Evolutionary conservation across 2,113 vertebrate genomes (phyloP).

Genomic region (Ursus arctos): DNA sequence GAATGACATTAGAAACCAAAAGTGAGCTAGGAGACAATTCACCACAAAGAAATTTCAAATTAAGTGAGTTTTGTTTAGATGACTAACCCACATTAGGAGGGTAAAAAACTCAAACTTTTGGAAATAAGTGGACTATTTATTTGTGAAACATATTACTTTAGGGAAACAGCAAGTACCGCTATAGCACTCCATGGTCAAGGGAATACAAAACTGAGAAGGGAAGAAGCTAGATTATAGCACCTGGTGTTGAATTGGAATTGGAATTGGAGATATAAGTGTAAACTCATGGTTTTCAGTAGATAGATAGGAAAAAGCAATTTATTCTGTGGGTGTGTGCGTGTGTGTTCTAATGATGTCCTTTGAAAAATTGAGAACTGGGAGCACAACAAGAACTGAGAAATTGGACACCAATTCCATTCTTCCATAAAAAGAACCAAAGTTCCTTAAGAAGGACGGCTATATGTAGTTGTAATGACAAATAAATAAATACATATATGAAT

Average conservation of each 20-base stretch:
- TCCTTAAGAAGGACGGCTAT: not conserved
- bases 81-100: not conserved
- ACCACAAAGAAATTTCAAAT: not conserved
- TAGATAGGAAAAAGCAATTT: not conserved
- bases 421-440: not conserved
- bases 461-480: not conserved
- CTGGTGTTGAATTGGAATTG: not conserved
- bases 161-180: not conserved
- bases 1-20: not conserved
- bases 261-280: not conserved
- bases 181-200: not conserved
- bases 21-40: not conserved
- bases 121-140: not conserved
- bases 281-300: not conserved
- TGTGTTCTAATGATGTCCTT: not conserved
- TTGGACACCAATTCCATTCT: not conserved
- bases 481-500: not conserved
- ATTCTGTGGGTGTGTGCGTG: not conserved
- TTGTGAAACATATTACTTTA: not conserved
- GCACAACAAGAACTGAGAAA: not conserved
- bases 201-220: not conserved
- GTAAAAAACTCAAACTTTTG: not conserved
- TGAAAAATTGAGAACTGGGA: not conserved
- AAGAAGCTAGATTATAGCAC: not conserved
- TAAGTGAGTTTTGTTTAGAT: not conserved